phyloP scores from a whole-genome alignment of 2,113 vertebrate species.

The Xiphophorus hellerii region DNA sequence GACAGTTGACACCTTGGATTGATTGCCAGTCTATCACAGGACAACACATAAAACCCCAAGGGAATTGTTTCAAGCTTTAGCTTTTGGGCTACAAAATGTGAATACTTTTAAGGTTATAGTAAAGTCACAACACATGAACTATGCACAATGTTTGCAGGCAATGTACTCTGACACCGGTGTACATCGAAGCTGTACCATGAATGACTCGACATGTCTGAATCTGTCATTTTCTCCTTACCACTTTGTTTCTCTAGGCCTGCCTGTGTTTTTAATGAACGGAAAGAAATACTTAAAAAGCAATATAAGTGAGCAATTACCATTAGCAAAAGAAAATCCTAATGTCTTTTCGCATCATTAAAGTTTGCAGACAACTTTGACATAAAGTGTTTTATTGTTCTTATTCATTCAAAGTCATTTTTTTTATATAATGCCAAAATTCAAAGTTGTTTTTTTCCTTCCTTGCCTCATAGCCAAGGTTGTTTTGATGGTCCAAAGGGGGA shows the following conservation, averaged over 20 bases:
- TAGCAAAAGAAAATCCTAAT: slow-evolving; percentile 61
- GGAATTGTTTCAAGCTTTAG: neutral
- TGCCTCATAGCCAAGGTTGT: slow-evolving; percentile 2
- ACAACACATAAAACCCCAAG: too few relatives aligned
- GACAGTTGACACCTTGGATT: too few relatives aligned
- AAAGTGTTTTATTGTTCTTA: slow-evolving; percentile 32
- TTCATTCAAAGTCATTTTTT: neutral
- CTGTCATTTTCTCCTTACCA: slow-evolving; percentile 38
- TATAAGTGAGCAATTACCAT: slow-evolving; percentile 58
- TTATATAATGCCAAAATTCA: neutral
- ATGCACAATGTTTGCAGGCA: neutral
- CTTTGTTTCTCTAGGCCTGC: slow-evolving; percentile 44
- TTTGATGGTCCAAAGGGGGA: slow-evolving; percentile 7
- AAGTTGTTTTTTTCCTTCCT: neutral
- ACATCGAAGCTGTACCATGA: slow-evolving; percentile 19
- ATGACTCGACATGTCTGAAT: slow-evolving; percentile 30
- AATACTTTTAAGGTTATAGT: neutral
- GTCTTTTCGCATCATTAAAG: slow-evolving; percentile 61
- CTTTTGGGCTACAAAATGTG: neutral
- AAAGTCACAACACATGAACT: neutral
- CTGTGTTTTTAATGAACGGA: slow-evolving; percentile 61
- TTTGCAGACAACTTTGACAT: slow-evolving; percentile 34
- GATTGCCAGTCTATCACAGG: too few relatives aligned
- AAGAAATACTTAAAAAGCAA: slow-evolving; percentile 67
- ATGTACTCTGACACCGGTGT: slow-evolving; percentile 6